These are phyloP conservation scores for Pyrochroa serraticornis DNA, from an alignment of 2,888 invertebrate genomes.

Conservation along the genomic window DNA sequence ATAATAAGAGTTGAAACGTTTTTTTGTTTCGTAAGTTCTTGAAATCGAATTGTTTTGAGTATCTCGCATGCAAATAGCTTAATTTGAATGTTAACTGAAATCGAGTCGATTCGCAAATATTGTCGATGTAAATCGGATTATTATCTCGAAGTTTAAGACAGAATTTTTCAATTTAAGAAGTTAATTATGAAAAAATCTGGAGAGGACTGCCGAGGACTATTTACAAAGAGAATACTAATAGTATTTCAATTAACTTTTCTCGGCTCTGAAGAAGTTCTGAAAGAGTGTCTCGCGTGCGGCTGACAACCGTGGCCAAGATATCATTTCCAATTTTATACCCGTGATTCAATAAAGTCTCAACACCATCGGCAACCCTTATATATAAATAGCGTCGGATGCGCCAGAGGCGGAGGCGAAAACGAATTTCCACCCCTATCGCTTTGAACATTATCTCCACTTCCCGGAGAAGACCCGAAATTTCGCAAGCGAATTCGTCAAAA, in stretches of 20 bases:
- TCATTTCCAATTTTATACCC: conserved; percentile 57
- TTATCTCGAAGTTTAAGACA: conserved; percentile 28
- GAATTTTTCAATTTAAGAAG: conserved; percentile 50
- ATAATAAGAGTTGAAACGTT: too few relatives aligned
- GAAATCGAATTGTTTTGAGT: too few relatives aligned
- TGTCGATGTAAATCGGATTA: conserved; percentile 31
- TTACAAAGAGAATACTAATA: conserved; percentile 54
- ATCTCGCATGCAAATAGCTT: conserved; percentile 16
- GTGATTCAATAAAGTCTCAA: conserved; percentile 56
- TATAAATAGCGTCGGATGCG: conserved; percentile 26
- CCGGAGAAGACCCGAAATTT: conserved; percentile 2
- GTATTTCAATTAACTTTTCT: conserved; percentile 56
- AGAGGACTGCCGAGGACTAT: conserved; percentile 45
- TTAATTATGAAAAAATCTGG: conserved; percentile 52
- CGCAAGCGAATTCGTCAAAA: too few relatives aligned
- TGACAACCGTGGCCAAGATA: conserved; percentile 55
- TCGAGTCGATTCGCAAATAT: conserved; percentile 16
- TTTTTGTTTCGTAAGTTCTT: too few relatives aligned
- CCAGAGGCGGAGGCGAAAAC: conserved; percentile 3
- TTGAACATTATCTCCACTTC: neutral
- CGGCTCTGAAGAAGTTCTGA: conserved; percentile 50
- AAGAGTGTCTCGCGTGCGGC: conserved; percentile 52
- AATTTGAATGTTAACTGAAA: conserved; percentile 26
- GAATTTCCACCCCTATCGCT: too few relatives aligned
- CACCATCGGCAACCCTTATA: conserved; percentile 56